Conservation (phyloP, 2,797 vertebrate genomes). For the Aselliscus stoliczkanus region DNA sequence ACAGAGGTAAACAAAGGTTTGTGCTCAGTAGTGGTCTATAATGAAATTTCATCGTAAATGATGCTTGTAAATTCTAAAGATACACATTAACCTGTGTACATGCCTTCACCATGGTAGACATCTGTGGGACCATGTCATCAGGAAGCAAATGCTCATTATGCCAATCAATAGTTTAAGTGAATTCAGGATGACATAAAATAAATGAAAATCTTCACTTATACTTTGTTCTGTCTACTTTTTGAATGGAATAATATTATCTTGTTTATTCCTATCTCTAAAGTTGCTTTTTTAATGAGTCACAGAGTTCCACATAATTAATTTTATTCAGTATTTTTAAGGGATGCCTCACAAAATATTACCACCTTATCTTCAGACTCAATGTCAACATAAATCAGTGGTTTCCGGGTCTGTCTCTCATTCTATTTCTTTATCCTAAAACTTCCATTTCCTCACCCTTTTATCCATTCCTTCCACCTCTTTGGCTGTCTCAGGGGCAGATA, state of each 20-base stretch:
- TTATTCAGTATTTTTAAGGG: background rate
- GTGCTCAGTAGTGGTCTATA: background rate
- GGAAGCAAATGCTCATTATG: background rate
- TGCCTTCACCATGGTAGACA: background rate
- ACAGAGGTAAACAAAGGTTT: background rate
- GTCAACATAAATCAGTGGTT: background rate
- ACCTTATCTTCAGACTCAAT: background rate
- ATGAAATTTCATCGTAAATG: background rate
- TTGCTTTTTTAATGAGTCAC: background rate
- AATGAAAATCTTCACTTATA: slow-evolving; percentile 30
- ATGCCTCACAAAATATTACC: background rate
- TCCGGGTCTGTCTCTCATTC: background rate
- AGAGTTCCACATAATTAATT: background rate
- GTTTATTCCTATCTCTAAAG: background rate
- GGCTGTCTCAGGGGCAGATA: background rate
- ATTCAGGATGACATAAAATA: background rate
- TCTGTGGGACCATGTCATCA: background rate
- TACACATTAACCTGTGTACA: background rate
- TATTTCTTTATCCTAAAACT: background rate
- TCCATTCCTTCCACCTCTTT: background rate
- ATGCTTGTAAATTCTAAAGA: background rate
- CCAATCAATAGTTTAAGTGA: background rate
- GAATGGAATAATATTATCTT: slow-evolving; percentile 43
- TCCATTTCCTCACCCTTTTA: background rate
- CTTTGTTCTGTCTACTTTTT: slow-evolving; percentile 56